Evolutionary conservation across 2,888 invertebrate species (phyloP).

Genomic region (Ophion ellenae): DNA sequence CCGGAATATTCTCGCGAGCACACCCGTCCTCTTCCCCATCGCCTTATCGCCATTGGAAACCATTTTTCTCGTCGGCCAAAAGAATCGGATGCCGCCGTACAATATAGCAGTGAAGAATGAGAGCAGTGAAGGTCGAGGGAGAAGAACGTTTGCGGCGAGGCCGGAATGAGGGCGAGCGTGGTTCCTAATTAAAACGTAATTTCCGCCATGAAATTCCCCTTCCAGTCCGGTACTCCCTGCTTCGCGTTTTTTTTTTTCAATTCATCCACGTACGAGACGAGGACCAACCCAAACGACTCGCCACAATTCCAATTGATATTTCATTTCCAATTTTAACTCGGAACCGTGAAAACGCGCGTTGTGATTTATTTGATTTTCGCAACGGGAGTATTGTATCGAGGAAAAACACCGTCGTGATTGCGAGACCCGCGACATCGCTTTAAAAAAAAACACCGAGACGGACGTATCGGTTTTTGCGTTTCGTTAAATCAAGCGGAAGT

Average conservation of each 20-base stretch:
- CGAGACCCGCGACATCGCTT: neutral
- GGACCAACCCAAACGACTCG: conserved; percentile 25
- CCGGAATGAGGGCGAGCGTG: conserved; percentile 50
- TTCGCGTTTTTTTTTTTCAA: neutral
- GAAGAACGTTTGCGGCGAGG: conserved; percentile 12
- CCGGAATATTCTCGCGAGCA: neutral
- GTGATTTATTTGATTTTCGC: conserved; percentile 67
- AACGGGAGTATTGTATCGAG: conserved; percentile 26
- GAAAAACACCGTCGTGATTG: neutral
- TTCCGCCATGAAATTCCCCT: conserved; percentile 60
- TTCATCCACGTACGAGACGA: conserved; percentile 19
- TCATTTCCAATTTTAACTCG: conserved; percentile 71
- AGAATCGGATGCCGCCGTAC: conserved; percentile 10
- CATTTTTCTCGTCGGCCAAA: conserved; percentile 12
- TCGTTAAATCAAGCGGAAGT: neutral
- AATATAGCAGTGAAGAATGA: conserved; percentile 4
- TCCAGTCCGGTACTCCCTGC: conserved; percentile 26
- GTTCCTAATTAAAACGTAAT: conserved; percentile 75
- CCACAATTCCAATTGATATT: conserved; percentile 63
- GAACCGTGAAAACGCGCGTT: conserved; percentile 48
- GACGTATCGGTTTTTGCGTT: neutral
- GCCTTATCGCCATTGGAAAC: neutral
- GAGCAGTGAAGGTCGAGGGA: conserved; percentile 14
- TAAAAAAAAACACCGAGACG: neutral
- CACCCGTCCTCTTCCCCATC: neutral